Evolutionary conservation across 1,140 invertebrate species (phyloP).

Genomic region (Zaprionus capensis): DNA sequence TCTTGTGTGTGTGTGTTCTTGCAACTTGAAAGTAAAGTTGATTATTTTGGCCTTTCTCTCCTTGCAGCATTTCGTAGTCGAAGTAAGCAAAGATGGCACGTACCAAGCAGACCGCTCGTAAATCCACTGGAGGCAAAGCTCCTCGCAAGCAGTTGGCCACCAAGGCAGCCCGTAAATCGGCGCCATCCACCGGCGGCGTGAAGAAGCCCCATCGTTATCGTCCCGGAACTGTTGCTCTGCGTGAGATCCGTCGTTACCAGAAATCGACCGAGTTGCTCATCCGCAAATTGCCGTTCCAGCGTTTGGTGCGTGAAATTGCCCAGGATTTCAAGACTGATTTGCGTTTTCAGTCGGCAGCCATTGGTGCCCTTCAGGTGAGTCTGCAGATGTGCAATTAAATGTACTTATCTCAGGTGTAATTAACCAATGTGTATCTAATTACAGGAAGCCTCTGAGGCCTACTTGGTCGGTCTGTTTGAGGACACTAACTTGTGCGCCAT

Average conservation of each 20-base stretch:
- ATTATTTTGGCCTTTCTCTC: not conserved
- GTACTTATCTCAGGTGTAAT: not conserved
- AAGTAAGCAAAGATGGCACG: conserved; percentile 86
- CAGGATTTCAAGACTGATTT: conserved; percentile 93
- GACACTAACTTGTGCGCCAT: conserved; percentile 94
- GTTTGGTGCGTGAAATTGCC: conserved; percentile 93
- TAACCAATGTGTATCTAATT: conserved; percentile 34
- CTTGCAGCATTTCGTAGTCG: conserved; percentile 27
- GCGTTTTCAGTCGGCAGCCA: conserved; percentile 91
- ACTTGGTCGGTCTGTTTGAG: conserved; percentile 93
- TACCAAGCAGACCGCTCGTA: conserved; percentile 95
- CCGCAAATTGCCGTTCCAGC: conserved; percentile 93
- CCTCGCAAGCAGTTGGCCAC: conserved; percentile 94
- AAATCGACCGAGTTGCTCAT: conserved; percentile 93
- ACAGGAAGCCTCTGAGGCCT: conserved; percentile 93
- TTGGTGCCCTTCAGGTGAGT: conserved; percentile 88
- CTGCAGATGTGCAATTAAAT: not conserved
- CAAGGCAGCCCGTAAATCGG: conserved; percentile 91
- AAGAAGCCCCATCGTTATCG: conserved; percentile 92
- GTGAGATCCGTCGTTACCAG: conserved; percentile 94
- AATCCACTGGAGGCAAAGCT: conserved; percentile 94
- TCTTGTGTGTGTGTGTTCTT: not conserved
- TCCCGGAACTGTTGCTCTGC: conserved; percentile 93
- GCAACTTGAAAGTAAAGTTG: not conserved
- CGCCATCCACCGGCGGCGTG: conserved; percentile 90